Conservation (phyloP, 2,797 vertebrate species). For the Lutjanus argentimaculatus region DNA sequence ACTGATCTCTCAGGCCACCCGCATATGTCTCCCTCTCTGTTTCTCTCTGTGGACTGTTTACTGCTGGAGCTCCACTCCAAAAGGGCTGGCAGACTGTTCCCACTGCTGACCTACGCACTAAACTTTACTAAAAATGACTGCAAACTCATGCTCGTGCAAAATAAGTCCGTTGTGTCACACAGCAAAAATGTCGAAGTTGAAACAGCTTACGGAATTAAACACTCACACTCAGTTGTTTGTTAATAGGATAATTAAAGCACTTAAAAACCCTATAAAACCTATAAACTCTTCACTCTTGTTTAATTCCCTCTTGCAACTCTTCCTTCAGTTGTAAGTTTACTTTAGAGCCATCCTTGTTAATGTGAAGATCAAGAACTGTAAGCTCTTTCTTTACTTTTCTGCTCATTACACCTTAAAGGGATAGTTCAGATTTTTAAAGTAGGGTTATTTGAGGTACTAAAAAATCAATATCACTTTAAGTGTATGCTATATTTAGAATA, state of each 20-base stretch:
- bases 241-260: slow-evolving; percentile 29
- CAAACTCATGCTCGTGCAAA: slow-evolving; percentile 22
- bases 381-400: not conserved
- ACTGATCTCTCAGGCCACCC: slow-evolving; percentile 70
- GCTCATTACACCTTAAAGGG: not conserved
- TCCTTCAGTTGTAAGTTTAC: not conserved
- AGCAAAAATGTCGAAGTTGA: slow-evolving; percentile 35
- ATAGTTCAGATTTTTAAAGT: too few relatives aligned
- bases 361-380: not conserved
- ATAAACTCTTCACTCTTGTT: slow-evolving; percentile 6
- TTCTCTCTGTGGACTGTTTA: slow-evolving; percentile 53
- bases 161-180: slow-evolving; percentile 32
- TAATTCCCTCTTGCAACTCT: slow-evolving; percentile 16
- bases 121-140: slow-evolving; percentile 29
- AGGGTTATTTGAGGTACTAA: too few relatives aligned
- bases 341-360: slow-evolving; percentile 2
- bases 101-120: slow-evolving; percentile 37
- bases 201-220: slow-evolving; percentile 44
- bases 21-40: slow-evolving; percentile 48
- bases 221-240: slow-evolving; percentile 17
- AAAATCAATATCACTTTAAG: too few relatives aligned
- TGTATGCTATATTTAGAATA: too few relatives aligned
- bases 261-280: not conserved
- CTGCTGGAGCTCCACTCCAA: slow-evolving; percentile 37
- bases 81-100: slow-evolving; percentile 43